Evolutionary conservation across 1,140 invertebrate species (phyloP).

Genomic region (Daktulosphaira vitifoliae): DNA sequence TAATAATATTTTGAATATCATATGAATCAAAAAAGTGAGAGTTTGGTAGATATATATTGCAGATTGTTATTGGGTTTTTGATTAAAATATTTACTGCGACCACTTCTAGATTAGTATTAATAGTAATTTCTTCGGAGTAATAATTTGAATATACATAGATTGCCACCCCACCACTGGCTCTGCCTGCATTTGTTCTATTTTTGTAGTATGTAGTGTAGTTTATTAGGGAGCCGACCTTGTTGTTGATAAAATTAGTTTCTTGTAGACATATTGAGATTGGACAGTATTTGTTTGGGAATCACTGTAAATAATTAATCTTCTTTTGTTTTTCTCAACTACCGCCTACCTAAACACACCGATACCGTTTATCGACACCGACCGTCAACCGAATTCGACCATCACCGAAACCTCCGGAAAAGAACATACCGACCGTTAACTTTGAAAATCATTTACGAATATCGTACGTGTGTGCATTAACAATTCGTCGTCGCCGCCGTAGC

Average conservation of each 20-base stretch:
- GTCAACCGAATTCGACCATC: no score
- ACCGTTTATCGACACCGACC: no score
- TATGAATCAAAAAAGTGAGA: background rate
- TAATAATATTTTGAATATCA: conserved; percentile 22
- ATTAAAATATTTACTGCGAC: background rate
- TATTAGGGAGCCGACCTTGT: background rate
- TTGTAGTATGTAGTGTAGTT: background rate
- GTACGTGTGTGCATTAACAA: no score
- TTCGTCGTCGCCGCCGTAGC: no score
- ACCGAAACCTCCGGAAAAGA: no score
- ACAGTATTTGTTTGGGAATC: background rate
- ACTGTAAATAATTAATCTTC: no score
- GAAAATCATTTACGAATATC: no score
- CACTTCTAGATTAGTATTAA: background rate
- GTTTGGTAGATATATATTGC: conserved; percentile 34
- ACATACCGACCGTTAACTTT: no score
- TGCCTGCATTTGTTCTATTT: background rate
- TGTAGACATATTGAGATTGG: background rate
- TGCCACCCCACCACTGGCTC: background rate
- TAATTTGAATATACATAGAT: background rate
- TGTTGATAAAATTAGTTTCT: conserved; percentile 20
- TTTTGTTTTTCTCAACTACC: no score
- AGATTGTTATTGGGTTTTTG: conserved; percentile 21
- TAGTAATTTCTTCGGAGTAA: background rate
- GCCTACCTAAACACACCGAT: no score